Conservation (phyloP, 2,888 invertebrate species). For the Dryomyza anilis region DNA sequence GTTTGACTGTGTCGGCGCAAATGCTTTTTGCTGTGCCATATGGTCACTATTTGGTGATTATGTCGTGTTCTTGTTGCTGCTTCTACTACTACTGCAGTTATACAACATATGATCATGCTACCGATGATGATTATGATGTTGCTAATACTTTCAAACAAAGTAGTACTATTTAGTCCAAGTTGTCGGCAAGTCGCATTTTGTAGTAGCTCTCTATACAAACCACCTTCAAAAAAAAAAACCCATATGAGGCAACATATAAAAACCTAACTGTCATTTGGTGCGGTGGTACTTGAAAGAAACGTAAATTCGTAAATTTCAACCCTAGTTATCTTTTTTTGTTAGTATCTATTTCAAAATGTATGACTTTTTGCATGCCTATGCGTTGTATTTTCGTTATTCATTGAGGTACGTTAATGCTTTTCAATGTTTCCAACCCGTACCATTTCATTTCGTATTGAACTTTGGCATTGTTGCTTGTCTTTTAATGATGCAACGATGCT, state of each 20-base stretch:
- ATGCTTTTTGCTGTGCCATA: constrained; percentile 41
- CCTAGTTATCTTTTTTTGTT: neutral
- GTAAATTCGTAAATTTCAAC: neutral
- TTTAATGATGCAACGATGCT: neutral
- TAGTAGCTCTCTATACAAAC: too few species aligned
- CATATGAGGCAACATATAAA: neutral
- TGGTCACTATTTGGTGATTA: constrained; percentile 55
- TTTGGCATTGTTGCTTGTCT: neutral
- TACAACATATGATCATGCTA: too few species aligned
- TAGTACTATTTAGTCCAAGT: constrained; percentile 10
- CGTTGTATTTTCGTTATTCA: neutral
- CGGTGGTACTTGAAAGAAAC: neutral
- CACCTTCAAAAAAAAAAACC: neutral
- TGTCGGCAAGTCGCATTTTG: too few species aligned
- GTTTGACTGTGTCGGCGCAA: constrained; percentile 9
- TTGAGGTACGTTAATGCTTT: too few species aligned
- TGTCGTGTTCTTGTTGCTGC: constrained; percentile 27
- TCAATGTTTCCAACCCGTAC: neutral
- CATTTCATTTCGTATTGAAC: neutral
- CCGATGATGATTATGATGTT: too few species aligned
- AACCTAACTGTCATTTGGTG: neutral
- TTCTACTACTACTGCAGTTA: too few species aligned
- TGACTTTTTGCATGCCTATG: neutral
- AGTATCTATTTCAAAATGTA: neutral
- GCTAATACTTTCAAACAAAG: too few species aligned